Evolutionary conservation across 1,140 invertebrate genomes (phyloP).

Genomic region (Phenacoccus solenopsis): DNA sequence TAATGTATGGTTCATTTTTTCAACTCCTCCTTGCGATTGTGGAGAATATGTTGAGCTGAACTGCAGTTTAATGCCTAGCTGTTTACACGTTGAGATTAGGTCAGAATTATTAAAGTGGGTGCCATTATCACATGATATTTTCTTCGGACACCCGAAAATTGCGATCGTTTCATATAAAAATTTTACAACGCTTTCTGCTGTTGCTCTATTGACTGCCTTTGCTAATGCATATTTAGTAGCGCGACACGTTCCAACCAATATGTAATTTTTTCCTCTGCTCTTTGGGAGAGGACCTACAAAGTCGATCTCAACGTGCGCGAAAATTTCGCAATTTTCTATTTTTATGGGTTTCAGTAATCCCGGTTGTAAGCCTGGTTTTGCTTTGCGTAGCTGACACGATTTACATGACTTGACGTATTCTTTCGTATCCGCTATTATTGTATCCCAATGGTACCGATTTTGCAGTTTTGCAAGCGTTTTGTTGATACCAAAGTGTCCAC

Average conservation of each 20-base stretch:
- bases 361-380: neutral
- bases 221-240: neutral
- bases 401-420: no score
- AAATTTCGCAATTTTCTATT: neutral
- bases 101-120: slow-evolving; percentile 8
- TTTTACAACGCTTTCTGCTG: neutral
- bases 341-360: slow-evolving; percentile 14
- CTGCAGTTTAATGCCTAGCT: slow-evolving; percentile 6
- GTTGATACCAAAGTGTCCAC: no score
- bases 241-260: neutral
- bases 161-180: neutral
- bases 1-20: slow-evolving; percentile 6
- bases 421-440: no score
- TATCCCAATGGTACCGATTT: no score
- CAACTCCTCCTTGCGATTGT: slow-evolving; percentile 7
- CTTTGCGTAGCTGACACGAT: slow-evolving; percentile 6
- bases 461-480: no score
- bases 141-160: neutral
- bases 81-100: neutral
- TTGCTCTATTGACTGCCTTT: neutral
- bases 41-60: neutral
- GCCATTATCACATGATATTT: slow-evolving; percentile 6
- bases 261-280: neutral
- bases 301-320: neutral
- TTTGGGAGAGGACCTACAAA: slow-evolving; percentile 12